These are phyloP conservation scores for Pteropus alecto DNA, from an alignment of 2,113 vertebrate species.

Conservation along the genomic window DNA sequence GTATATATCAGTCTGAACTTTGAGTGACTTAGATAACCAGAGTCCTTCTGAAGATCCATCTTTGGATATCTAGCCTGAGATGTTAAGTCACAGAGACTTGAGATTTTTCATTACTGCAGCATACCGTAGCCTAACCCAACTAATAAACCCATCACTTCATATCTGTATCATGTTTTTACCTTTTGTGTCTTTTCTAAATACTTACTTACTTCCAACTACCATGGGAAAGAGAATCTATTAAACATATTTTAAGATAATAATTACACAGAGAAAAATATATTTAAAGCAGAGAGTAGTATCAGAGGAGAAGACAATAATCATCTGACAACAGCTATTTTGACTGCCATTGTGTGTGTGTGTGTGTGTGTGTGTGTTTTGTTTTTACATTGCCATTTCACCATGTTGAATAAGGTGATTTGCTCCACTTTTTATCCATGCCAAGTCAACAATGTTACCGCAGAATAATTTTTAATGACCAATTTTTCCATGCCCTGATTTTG, in stretches of 20 bases:
- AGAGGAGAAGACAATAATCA: neutral
- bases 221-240: neutral
- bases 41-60: neutral
- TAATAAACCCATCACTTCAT: neutral
- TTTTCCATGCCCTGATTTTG: conserved; percentile 44
- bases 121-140: neutral
- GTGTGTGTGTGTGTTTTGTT: neutral
- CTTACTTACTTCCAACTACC: neutral
- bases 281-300: neutral
- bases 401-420: neutral
- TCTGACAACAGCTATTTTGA: neutral
- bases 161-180: neutral
- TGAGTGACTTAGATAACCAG: neutral
- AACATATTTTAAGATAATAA: neutral
- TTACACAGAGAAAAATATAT: neutral
- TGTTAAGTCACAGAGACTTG: neutral
- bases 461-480: neutral
- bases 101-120: neutral
- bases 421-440: conserved; percentile 18
- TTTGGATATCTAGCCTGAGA: neutral
- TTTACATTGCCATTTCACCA: neutral
- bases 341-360: neutral
- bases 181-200: neutral
- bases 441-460: neutral
- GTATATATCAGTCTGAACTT: neutral